Percentiles rank a stretch among this genome's conserved stretches.
phyloP scores from a whole-genome alignment of 2,888 invertebrate species.

The Mimumesa dahlbomi region DNA sequence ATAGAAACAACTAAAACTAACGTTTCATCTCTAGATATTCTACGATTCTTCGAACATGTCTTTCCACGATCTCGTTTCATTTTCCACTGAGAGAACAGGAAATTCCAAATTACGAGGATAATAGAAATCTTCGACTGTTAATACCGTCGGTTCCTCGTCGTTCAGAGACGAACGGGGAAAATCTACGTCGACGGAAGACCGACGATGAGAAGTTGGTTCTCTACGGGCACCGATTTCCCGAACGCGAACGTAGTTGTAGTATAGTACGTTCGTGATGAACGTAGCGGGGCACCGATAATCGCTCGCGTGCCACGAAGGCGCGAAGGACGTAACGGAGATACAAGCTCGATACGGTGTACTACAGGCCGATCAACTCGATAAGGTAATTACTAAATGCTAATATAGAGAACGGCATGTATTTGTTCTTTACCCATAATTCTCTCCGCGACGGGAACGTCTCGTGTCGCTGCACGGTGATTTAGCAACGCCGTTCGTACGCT shows the following conservation, averaged over 20 bases:
- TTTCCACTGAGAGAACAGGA: too few relatives aligned
- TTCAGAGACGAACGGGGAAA: too few relatives aligned
- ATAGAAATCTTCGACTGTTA: too few relatives aligned
- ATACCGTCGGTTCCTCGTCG: too few relatives aligned
- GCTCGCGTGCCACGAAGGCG: constrained; percentile 70
- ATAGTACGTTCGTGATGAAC: constrained; percentile 60
- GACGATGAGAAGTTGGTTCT: constrained; percentile 18
- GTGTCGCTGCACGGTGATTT: neutral
- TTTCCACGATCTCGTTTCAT: too few relatives aligned
- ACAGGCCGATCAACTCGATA: constrained; percentile 75
- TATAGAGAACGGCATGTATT: constrained; percentile 67
- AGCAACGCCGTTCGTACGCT: neutral
- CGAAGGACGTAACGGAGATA: constrained; percentile 75
- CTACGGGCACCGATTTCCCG: constrained; percentile 30
- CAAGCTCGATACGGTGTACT: constrained; percentile 73
- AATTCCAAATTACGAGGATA: too few relatives aligned
- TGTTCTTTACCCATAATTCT: constrained; percentile 60
- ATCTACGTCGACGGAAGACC: too few relatives aligned
- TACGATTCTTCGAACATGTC: too few relatives aligned
- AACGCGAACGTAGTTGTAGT: constrained; percentile 29
- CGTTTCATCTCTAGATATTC: too few relatives aligned
- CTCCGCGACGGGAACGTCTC: neutral
- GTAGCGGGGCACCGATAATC: constrained; percentile 56
- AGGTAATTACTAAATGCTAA: constrained; percentile 78
- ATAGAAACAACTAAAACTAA: too few relatives aligned